Conservation (phyloP, 2,113 vertebrate species). For the Laticauda laticaudata region DNA sequence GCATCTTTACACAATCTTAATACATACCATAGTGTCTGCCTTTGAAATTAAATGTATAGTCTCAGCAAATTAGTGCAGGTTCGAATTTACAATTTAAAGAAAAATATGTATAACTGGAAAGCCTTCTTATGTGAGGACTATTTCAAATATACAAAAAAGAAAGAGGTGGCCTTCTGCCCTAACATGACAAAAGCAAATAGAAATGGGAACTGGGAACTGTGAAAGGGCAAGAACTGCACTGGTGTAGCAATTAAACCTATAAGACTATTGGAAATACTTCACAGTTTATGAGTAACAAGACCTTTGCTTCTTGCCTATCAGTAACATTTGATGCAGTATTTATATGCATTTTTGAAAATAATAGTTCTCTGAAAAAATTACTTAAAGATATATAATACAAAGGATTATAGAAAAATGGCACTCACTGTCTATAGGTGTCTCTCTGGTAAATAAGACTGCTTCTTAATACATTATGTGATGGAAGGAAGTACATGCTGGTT, state of each 20-base stretch:
- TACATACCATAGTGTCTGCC: not conserved
- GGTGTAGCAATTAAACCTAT: not conserved
- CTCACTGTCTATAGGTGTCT: not conserved
- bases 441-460: not conserved
- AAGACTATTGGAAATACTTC: too few relatives aligned
- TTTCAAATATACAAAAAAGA: not conserved
- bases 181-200: not conserved
- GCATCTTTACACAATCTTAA: not conserved
- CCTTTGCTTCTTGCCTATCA: not conserved
- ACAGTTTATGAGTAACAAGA: not conserved
- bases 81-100: slow-evolving; percentile 63
- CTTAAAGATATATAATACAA: not conserved
- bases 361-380: not conserved
- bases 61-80: slow-evolving; percentile 58
- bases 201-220: not conserved
- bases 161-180: not conserved
- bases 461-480: not conserved
- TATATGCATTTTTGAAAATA: not conserved
- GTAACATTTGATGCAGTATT: not conserved
- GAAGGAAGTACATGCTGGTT: not conserved
- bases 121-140: not conserved
- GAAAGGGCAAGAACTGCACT: not conserved
- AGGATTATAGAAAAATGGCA: not conserved
- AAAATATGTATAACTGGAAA: slow-evolving; percentile 49
- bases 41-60: slow-evolving; percentile 63